Percentiles rank a stretch among this genome's conserved stretches.
phyloP scores from a whole-genome alignment of 2,888 invertebrate genomes.

The Catocala sponsa region DNA sequence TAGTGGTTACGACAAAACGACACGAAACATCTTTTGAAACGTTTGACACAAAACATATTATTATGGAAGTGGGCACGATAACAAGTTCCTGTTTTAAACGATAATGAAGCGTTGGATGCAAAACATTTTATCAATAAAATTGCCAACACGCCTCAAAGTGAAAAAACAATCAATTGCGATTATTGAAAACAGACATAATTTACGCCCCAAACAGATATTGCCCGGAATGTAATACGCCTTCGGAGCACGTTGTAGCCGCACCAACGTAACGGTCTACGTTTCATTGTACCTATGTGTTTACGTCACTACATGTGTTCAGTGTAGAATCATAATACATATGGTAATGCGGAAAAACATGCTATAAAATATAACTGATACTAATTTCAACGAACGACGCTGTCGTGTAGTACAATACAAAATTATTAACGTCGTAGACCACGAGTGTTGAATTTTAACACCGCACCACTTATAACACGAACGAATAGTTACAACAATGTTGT shows the following conservation, averaged over 20 bases:
- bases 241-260: slow-evolving; percentile 19
- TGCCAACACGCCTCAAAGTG: slow-evolving; percentile 30
- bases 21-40: slow-evolving; percentile 18
- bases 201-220: slow-evolving; percentile 60
- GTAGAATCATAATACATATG: slow-evolving; percentile 34
- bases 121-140: slow-evolving; percentile 52
- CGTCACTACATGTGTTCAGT: slow-evolving; percentile 42
- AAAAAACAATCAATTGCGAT: slow-evolving; percentile 34
- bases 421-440: not conserved
- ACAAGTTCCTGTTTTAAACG: slow-evolving; percentile 62
- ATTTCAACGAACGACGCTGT: slow-evolving; percentile 27
- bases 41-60: slow-evolving; percentile 22
- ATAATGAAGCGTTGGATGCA: slow-evolving; percentile 53
- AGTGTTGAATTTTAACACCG: not conserved
- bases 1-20: too few relatives aligned
- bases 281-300: slow-evolving; percentile 12
- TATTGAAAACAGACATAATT: slow-evolving; percentile 38
- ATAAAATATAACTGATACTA: slow-evolving; percentile 27
- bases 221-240: slow-evolving; percentile 45
- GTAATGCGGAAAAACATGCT: slow-evolving; percentile 36
- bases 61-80: slow-evolving; percentile 61
- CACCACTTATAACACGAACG: too few relatives aligned
- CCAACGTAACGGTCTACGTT: slow-evolving; percentile 30
- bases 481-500: not conserved
- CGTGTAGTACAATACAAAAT: slow-evolving; percentile 12